These are phyloP conservation scores for Zeugodacus cucurbitae DNA, from an alignment of 1,140 invertebrate species.

Conservation along the genomic window DNA sequence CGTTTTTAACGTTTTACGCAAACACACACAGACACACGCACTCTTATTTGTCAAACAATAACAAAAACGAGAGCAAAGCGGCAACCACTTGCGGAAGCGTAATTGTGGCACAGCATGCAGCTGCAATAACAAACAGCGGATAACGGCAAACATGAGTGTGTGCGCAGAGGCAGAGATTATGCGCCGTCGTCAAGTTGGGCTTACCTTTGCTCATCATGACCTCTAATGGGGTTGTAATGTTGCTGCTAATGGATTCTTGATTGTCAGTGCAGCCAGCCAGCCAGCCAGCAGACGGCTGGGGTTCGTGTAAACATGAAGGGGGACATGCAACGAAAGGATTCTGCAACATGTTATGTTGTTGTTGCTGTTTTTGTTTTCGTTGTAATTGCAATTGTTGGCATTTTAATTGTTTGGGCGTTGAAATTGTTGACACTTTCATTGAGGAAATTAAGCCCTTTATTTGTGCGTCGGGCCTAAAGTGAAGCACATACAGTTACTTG, in stretches of 20 bases:
- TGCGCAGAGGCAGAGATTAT: neutral
- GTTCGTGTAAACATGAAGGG: neutral
- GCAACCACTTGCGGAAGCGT: neutral
- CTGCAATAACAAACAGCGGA: slow-evolving; percentile 58
- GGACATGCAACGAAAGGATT: slow-evolving; percentile 10
- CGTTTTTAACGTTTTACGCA: neutral
- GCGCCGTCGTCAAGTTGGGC: neutral
- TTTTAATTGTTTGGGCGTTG: slow-evolving; percentile 61
- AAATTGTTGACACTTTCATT: slow-evolving; percentile 44
- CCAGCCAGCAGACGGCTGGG: neutral
- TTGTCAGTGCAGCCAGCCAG: slow-evolving; percentile 52
- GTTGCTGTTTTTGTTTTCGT: neutral
- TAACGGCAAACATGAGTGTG: slow-evolving; percentile 24
- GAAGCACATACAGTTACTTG: neutral
- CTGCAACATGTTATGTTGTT: neutral
- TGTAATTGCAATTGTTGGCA: slow-evolving; percentile 49
- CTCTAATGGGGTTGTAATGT: slow-evolving; percentile 61
- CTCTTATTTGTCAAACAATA: slow-evolving; percentile 19
- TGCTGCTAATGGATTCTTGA: slow-evolving; percentile 50
- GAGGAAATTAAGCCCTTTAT: neutral
- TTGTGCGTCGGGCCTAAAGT: neutral
- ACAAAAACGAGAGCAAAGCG: slow-evolving; percentile 27
- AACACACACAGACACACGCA: neutral
- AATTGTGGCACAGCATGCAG: slow-evolving; percentile 53
- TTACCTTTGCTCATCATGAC: slow-evolving; percentile 15